These are phyloP conservation scores for Aproaerema taeniolella DNA, from an alignment of 2,888 invertebrate species.

Conservation along the genomic window DNA sequence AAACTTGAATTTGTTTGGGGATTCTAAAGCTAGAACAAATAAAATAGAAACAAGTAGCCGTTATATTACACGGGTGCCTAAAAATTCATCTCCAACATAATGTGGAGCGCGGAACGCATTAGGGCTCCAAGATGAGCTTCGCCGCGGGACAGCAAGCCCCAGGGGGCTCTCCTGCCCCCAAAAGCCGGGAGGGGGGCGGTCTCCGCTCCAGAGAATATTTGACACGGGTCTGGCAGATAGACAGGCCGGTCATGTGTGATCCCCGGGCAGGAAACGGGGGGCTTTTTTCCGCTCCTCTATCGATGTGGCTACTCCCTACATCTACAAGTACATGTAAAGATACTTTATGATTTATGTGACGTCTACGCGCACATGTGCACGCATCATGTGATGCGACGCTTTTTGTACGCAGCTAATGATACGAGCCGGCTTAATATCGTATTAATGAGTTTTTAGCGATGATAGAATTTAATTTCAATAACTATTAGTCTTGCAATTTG, in stretches of 20 bases:
- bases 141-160: conserved; percentile 74
- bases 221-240: conserved; percentile 78
- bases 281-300: conserved; percentile 71
- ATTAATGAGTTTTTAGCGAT: conserved; percentile 46
- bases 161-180: conserved; percentile 60
- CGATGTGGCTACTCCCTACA: conserved; percentile 59
- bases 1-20: background rate
- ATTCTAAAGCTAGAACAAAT: conserved; percentile 11
- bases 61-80: conserved; percentile 47
- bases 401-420: conserved; percentile 58
- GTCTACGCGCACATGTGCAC: conserved; percentile 66
- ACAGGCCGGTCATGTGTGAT: conserved; percentile 78
- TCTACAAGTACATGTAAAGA: conserved; percentile 54
- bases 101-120: conserved; percentile 67
- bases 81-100: conserved; percentile 68
- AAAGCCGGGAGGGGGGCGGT: conserved; percentile 57
- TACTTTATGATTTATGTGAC: conserved; percentile 71
- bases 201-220: conserved; percentile 78
- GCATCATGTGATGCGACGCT: conserved; percentile 50
- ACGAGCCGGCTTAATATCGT: conserved; percentile 38
- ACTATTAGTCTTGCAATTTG: conserved; percentile 34
- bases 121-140: conserved; percentile 75
- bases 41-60: conserved; percentile 33
- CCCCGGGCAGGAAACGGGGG: conserved; percentile 71
- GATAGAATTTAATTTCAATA: conserved; percentile 37